Conservation (phyloP, 2,888 invertebrate species). For the Lottia gigantea region DNA sequence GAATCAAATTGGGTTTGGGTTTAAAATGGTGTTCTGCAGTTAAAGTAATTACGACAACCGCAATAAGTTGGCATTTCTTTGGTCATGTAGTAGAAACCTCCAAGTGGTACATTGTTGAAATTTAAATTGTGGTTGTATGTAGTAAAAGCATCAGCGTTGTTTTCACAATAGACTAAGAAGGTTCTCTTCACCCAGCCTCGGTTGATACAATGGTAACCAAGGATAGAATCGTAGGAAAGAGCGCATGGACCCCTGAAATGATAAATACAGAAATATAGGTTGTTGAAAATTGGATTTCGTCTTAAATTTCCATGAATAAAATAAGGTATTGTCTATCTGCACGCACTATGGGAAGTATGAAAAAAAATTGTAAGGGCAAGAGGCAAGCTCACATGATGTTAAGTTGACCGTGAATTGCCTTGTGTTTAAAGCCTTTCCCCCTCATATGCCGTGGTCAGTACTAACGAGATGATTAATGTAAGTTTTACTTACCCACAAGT, state of each 20-base stretch:
- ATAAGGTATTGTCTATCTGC: no score
- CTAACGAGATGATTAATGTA: no score
- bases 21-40: neutral
- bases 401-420: no score
- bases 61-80: constrained; percentile 17
- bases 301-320: no score
- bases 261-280: neutral
- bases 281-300: no score
- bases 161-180: neutral
- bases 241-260: neutral
- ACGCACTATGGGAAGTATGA: no score
- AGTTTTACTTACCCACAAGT: neutral
- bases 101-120: neutral
- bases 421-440: no score
- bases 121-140: neutral
- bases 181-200: neutral
- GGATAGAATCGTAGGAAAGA: neutral
- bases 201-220: neutral
- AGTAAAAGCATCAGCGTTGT: neutral
- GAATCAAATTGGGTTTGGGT: neutral
- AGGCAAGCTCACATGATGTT: no score
- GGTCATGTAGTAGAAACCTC: constrained; percentile 15
- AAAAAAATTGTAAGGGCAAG: no score
- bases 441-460: no score
- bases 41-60: constrained; percentile 18